Evolutionary conservation across 1,140 invertebrate species (phyloP), one percentile per base, ranked within the genome.

Genomic region (Drosophila asahinai): DNA sequence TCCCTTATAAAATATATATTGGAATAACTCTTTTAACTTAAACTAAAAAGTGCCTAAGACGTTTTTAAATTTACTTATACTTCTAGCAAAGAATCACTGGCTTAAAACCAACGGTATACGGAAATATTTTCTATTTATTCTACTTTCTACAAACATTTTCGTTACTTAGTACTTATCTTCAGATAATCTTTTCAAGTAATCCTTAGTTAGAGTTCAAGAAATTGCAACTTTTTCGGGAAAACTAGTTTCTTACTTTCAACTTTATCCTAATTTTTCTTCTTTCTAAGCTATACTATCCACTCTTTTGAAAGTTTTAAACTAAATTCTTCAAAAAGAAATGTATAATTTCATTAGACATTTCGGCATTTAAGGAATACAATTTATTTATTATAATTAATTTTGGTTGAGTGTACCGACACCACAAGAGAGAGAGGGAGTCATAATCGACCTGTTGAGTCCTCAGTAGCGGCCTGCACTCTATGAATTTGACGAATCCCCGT

Each of bases 401-500:
- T 33, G 17, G 38, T 43, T 38, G 63, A 70, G 67, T 70, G 67
- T 68, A 45, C 6, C 22, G 19, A 61, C 15, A 36, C 7, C 40
- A 62, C 40, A 42, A 27, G 64, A 47, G 33, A 38, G 33, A 33
- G 52, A 61, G 14, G 14, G 17, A 1, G 30, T 63, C 15, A 36
- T n/a, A 62, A 25, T 45, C 58, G 59, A 66, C 64, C 64, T 66
- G 64, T 66, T 63, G 64, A 47, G 17, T 63, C 42, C 59, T 8
- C 30, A 63, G 42, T 59, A 51, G 52, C 55, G 47, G 55, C 73
- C 60, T 76, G 48, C 61, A 57, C 42, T 57, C 58, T 38, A 42
- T 66, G 30, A 68, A 68, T 60, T 66, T 73, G 74, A 68, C 66
- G 77, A 80, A 52, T 36, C 59, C 59, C 49, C 59, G 66, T 82